phyloP scores from a whole-genome alignment of 2,797 vertebrate species.

The Emys orbicularis region DNA sequence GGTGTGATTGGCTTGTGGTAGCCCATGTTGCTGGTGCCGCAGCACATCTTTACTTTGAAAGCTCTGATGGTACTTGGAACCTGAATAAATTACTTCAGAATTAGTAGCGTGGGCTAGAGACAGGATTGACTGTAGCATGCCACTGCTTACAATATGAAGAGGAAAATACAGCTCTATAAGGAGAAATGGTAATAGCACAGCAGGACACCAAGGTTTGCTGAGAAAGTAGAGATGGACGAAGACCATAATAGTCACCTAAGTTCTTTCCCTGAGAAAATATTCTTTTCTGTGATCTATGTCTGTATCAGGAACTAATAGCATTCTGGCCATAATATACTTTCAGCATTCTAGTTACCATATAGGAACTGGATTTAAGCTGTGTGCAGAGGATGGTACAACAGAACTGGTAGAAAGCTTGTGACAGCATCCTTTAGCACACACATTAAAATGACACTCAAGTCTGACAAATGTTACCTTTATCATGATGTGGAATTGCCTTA shows the following conservation, averaged over 20 bases:
- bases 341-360: neutral
- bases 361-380: neutral
- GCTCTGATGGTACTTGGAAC: neutral
- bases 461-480: neutral
- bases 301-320: neutral
- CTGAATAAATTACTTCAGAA: neutral
- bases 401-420: neutral
- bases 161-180: rapidly evolving
- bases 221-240: neutral
- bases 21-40: neutral
- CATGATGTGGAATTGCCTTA: rapidly evolving
- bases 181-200: neutral
- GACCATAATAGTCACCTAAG: neutral
- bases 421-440: rapidly evolving
- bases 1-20: neutral
- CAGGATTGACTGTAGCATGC: neutral
- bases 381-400: rapidly evolving
- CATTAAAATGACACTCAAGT: rapidly evolving
- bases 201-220: neutral
- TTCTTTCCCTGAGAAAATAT: neutral
- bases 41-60: neutral
- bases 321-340: neutral
- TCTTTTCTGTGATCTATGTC: neutral
- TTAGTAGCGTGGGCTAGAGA: neutral
- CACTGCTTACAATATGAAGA: neutral